phyloP scores from a whole-genome alignment of 2,888 invertebrate genomes.

The Synanthedon formicaeformis region DNA sequence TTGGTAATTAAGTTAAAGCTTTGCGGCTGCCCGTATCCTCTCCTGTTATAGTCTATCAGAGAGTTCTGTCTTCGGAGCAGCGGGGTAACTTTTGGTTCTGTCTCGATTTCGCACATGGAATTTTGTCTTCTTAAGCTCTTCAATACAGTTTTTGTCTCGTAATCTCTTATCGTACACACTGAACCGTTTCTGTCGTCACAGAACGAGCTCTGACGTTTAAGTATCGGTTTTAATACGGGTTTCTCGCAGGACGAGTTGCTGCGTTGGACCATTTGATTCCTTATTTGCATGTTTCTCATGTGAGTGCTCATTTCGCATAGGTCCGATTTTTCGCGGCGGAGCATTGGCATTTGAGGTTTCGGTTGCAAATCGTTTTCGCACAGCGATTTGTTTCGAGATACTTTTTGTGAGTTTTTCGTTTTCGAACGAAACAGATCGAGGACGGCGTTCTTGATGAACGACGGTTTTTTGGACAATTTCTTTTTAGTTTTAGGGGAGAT shows the following conservation, averaged over 20 bases:
- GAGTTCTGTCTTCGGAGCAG: constrained; percentile 66
- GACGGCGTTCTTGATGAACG: constrained; percentile 67
- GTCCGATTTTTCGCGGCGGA: constrained; percentile 62
- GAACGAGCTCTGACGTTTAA: constrained; percentile 64
- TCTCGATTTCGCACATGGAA: constrained; percentile 67
- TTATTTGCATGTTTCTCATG: constrained; percentile 53
- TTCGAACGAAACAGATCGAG: constrained; percentile 67
- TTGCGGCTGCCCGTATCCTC: constrained; percentile 57
- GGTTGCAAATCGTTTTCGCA: constrained; percentile 62
- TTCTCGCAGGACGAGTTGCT: constrained; percentile 67
- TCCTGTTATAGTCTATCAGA: constrained; percentile 62
- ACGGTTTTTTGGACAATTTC: constrained; percentile 69
- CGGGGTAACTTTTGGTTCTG: constrained; percentile 68
- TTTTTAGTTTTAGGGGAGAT: constrained; percentile 70
- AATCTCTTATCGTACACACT: constrained; percentile 59
- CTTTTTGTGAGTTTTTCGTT: constrained; percentile 61
- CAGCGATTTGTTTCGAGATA: constrained; percentile 63
- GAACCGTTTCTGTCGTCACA: constrained; percentile 60
- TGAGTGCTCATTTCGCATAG: constrained; percentile 53
- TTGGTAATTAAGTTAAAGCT: constrained; percentile 69
- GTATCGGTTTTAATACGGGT: constrained; percentile 54
- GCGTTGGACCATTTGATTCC: constrained; percentile 61
- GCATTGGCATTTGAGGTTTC: constrained; percentile 48
- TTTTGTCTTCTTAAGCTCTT: constrained; percentile 56
- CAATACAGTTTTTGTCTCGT: constrained; percentile 52